Base-by-base conservation (phyloP, 1,140 invertebrate species). In the Tetramorium alpestre region DNA sequence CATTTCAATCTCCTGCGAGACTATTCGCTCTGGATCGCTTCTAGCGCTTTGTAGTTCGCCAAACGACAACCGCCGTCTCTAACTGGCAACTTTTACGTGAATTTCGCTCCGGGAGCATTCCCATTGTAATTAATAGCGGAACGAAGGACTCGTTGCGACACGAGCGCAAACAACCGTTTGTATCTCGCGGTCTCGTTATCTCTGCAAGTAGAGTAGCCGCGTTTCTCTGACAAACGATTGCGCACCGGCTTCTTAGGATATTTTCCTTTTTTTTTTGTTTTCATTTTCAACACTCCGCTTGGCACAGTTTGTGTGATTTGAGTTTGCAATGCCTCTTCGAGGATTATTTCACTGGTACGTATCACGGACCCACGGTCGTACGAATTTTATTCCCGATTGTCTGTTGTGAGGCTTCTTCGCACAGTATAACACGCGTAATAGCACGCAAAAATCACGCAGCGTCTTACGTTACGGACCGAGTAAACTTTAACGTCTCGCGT, bases 291-390 rank as follows among this genome's bases (percentile, higher is more conserved):
- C 60, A 72, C 80, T 91, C 87, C 80, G 90, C 87, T 91, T 91
- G 84, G 87, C 89, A 91, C 87, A 88, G 78, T 87, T 70, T 90
- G 77, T 87, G 56, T 86, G 85, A 90, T 87, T 91, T 91, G 85
- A 91, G 80, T 90, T 90, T 91, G 85, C 89, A 89, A 82, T 69
- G 72, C 33, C 54, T 73, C 87, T 38, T 47, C 33, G 28, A 65
- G 25, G 60, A 76, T 67, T 41, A 51, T 33, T 25, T n/a, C 65
- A 25, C 22, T 67, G 49, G 18, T 73, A 86, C 78, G 84, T 85
- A 25, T 56, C 56, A 67, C 56, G 28, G 85, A 38, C 25, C 22
- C 60, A 4, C 69, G n/a, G 70, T 64, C 80, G 54, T 65, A 54
- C n/a, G 6, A 62, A 58, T 41, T 38, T 78, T 49, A 72, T 28